Base-by-base conservation (phyloP, 2,888 invertebrate species). In the Boloria euphrosyne region DNA sequence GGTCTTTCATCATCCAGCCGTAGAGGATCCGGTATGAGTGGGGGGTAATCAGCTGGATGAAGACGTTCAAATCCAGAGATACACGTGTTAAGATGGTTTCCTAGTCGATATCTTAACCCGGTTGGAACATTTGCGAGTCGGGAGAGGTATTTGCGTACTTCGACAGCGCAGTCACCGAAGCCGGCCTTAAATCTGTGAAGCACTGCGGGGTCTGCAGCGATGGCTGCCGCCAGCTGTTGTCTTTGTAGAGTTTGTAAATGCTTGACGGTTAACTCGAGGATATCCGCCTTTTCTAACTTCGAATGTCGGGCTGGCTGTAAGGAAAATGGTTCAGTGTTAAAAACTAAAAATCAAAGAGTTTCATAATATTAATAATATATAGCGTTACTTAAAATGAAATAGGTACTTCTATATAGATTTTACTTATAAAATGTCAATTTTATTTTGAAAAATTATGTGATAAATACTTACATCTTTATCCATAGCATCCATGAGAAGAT, bases 241-340 rank as follows among this genome's bases (percentile, higher is more conserved):
- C 97, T 94, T 81, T 98, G 98, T 16, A 98, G 91, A 69, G 96
- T 96, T 83, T 98, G 97, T 59, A 99, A 93, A 83, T 98, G 98
- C 82, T 97, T 97, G 55, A 98, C 98, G 0, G 98, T 98, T 94
- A 98, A 95, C 87, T 98, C 98, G 62, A 98, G 91, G 75, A 98
- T 98, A 85, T 98, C 98, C 0, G 98, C 98, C 83, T 98, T 98
- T 86, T 98, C 98, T 78, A 98, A 92, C 84, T 98, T 98, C 5
- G 97, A 97, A 89, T 98, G 98, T 66, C 98, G 95, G 2, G 97
- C 95, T 47, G 98, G 97, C 97, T 98, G 94, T 69, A 94, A 94
- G 76, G 44, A 70, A 62, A 49, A 46, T 63, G 57, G 27, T n/a
- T n/a, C 13, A 22, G 38, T 22, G 47, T 59, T n/a, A 22, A 17